Percentiles rank a stretch among this genome's conserved stretches.
These are phyloP conservation scores for Chaetura pelagica DNA, from an alignment of 2,113 vertebrate species.

Conservation along the genomic window DNA sequence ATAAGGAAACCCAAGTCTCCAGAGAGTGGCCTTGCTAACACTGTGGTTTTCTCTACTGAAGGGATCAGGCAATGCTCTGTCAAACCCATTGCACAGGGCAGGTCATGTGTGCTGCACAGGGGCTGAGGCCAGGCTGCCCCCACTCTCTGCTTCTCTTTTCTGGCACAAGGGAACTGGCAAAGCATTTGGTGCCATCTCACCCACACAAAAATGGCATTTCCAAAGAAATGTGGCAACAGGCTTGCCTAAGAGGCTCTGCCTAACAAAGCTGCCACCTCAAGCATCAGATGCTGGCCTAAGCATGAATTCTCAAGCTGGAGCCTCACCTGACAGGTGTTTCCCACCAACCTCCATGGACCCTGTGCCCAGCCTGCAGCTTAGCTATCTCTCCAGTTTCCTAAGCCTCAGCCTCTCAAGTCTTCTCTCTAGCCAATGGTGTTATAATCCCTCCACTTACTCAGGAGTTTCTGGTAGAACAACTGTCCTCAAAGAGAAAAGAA, in stretches of 20 bases:
- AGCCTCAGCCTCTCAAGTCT: not conserved
- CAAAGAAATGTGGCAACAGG: not conserved
- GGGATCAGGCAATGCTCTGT: not conserved
- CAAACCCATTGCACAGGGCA: not conserved
- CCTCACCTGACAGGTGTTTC: not conserved
- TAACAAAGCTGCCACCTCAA: not conserved
- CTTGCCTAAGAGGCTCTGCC: not conserved
- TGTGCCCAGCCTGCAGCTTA: not conserved
- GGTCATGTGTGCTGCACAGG: accelerated
- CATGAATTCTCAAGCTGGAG: not conserved
- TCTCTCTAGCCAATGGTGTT: not conserved
- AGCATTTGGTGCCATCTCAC: not conserved
- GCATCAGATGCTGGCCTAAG: not conserved
- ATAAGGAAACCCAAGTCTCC: not conserved
- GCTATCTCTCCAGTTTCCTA: not conserved
- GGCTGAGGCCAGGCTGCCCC: not conserved
- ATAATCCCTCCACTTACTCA: accelerated
- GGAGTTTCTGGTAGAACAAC: not conserved
- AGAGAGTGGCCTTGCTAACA: not conserved
- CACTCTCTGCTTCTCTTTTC: not conserved
- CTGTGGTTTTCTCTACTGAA: not conserved
- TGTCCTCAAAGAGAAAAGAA: not conserved
- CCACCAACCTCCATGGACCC: not conserved
- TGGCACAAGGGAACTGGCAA: not conserved
- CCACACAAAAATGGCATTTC: not conserved